Evolutionary conservation across 2,888 invertebrate genomes (phyloP), one percentile per base, ranked within the genome.

Genomic region (Hypolimnas misippus): DNA sequence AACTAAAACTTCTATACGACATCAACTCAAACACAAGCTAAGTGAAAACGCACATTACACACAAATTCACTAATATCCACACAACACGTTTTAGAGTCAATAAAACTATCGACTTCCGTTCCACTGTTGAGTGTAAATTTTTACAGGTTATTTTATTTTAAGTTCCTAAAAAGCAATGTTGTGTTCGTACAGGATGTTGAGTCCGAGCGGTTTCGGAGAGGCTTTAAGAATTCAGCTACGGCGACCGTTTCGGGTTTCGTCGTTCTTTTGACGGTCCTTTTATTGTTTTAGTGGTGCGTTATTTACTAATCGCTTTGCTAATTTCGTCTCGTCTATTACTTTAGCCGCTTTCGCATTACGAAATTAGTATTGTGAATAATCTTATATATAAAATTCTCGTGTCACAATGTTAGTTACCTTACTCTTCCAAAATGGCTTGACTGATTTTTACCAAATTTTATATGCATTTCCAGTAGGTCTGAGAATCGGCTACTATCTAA

Each of bases 121-220:
- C 44, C 78, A 78, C 79, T 78, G 73, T 68, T 73, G 84, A 76
- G 83, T 85, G 86, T 84, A 79, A 86, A 86, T 86, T 84, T 82
- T 79, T 77, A 76, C 71, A 79, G 78, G 73, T 76, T 74, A 82
- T 79, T 81, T 80, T 79, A 80, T 82, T 83, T 79, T 77, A 75
- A 74, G 71, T 76, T 73, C 76, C 78, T 81, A 84, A 86, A 87
- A 80, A 87, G 87, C 86, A 82, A 82, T 84, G 70, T 78, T 82
- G 77, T 87, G 87, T 87, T 84, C 70, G 72, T 75, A 70, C 73
- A 72, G 76, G 75, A 72, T 75, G 74, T 70, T 61, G 70, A 69
- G 70, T 31, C 21, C 17, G 58, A 51, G 33, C 53, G 55, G 42
- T 60, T 60, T 57, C 49, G 52, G 61, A 63, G 52, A 54, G 42